Percentiles rank a stretch among this genome's conserved stretches.
Evolutionary conservation across 2,888 invertebrate species (phyloP).

Genomic region (Stenolophus ochropezus): DNA sequence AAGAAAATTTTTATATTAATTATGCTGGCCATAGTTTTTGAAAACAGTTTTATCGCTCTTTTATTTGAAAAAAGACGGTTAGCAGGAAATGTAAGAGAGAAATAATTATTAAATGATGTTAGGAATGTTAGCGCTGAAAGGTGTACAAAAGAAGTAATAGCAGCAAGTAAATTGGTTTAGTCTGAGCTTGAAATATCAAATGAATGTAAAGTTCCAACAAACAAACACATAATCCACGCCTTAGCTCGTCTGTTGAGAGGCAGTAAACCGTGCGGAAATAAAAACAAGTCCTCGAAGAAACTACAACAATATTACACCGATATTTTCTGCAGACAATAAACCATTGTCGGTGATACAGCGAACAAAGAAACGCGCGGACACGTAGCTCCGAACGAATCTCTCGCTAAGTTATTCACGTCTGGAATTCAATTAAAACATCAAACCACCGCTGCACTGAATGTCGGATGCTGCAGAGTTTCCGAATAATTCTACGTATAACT

Average conservation of each 20-base stretch:
- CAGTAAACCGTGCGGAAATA: neutral
- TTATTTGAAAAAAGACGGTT: neutral
- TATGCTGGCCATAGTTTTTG: too few relatives aligned
- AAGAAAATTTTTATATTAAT: too few relatives aligned
- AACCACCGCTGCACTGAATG: conserved; percentile 57
- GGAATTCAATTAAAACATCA: conserved; percentile 61
- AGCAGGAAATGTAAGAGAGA: neutral
- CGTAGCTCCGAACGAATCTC: conserved; percentile 46
- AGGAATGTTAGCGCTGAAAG: neutral
- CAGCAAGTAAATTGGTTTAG: neutral
- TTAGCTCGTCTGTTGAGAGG: neutral
- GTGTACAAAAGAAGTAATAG: neutral
- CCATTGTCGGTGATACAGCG: conserved; percentile 30
- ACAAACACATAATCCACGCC: neutral
- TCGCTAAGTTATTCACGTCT: conserved; percentile 57
- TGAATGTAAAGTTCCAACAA: neutral
- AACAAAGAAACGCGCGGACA: conserved; percentile 34
- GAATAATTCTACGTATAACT: conserved; percentile 60
- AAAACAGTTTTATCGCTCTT: too few relatives aligned
- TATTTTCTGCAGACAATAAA: conserved; percentile 29
- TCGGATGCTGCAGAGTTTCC: conserved; percentile 57
- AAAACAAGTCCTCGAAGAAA: conserved; percentile 9
- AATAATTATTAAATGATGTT: neutral
- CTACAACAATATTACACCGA: conserved; percentile 30
- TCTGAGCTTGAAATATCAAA: neutral